Conservation (phyloP, 2,113 vertebrate genomes). For the Geothlypis trichas region DNA sequence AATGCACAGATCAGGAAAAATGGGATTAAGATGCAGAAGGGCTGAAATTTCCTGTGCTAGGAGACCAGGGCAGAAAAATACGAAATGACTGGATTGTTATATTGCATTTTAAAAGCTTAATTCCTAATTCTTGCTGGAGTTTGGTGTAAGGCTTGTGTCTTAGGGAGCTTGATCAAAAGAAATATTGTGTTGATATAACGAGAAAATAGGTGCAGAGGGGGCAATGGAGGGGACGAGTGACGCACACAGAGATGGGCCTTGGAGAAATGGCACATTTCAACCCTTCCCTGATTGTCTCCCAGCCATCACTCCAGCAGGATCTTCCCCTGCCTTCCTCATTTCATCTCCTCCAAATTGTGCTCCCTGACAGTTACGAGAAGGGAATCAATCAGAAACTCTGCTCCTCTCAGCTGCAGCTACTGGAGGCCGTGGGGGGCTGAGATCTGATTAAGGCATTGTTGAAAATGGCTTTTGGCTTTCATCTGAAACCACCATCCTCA, state of each 20-base stretch:
- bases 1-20: not conserved
- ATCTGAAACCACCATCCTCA: not conserved
- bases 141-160: not conserved
- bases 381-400: not conserved
- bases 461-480: not conserved
- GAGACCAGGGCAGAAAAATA: not conserved
- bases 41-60: not conserved
- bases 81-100: not conserved
- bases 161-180: not conserved
- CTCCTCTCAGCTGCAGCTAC: not conserved
- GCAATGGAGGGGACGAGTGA: not conserved
- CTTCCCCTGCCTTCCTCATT: not conserved
- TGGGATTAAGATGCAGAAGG: not conserved
- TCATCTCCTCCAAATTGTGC: constrained; percentile 3
- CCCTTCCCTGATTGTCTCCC: not conserved
- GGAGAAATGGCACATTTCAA: not conserved
- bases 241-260: not conserved
- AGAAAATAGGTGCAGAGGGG: not conserved
- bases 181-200: not conserved
- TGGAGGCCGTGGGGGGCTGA: not conserved
- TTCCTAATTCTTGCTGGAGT: not conserved
- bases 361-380: not conserved
- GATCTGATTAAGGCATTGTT: not conserved
- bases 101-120: not conserved
- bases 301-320: not conserved